Evolutionary conservation across 2,888 invertebrate species (phyloP), one percentile per base, ranked within the genome.

Genomic region (Sinhomidia bicolor): DNA sequence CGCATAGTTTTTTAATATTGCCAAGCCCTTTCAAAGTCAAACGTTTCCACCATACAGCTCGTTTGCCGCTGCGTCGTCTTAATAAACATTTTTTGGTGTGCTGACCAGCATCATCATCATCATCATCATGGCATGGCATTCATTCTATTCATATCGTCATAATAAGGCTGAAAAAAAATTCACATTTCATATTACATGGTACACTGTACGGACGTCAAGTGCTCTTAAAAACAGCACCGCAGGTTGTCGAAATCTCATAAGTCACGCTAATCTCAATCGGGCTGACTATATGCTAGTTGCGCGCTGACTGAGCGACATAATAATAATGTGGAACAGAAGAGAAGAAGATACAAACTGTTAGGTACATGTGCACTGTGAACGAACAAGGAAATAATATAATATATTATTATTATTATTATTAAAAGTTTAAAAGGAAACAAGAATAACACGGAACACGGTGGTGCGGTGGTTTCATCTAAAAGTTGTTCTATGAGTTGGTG

Each of bases 211-310:
- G 65, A 85, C 88, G 83, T 88, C 88, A 83, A 83, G 83, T 62
- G 54, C 80, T 79, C 84, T 88, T 84, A 54, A 76, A 83, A 80
- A 57, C 83, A 88, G 83, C 88, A 88, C 90, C 88, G 65, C 88
- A 89, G 88, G 86, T 89, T 90, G 88, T 90, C 90, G 83, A 90
- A 90, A 90, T 83, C 84, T 84, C 90, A 90, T 90, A 90, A 90
- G 90, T 90, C 90, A 90, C 90, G 90, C 89, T 84, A 90, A 86
- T 90, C 90, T 83, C 81, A 80, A 83, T 82, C 60, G 80, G 80
- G 76, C 78, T 82, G 23, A 36, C 36, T 74, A 47, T 74, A n/a
- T n/a, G n/a, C n/a, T n/a, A 74, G 44, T 76, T n/a, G n/a, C 36
- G 54, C 32, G 36, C 44, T 47, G 71, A 68, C 51, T 86, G 84